phyloP scores from a whole-genome alignment of 2,888 invertebrate species.

The Nezara viridula region DNA sequence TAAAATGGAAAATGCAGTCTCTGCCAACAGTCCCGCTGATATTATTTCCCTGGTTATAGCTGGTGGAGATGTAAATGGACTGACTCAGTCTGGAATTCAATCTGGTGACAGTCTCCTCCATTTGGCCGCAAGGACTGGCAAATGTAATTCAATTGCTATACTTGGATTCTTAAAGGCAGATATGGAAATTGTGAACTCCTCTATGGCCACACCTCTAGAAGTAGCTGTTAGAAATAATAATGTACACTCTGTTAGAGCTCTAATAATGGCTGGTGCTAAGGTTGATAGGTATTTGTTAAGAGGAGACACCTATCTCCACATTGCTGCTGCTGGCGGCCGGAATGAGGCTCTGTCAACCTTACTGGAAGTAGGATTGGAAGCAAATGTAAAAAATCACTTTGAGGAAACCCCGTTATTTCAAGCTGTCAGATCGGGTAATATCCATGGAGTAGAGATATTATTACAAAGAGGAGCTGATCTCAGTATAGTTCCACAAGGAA shows the following conservation, averaged over 20 bases:
- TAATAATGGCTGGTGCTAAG: neutral
- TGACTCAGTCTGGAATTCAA: neutral
- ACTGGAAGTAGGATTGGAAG: neutral
- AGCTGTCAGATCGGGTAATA: neutral
- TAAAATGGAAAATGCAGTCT: constrained; percentile 1
- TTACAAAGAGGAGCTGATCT: neutral
- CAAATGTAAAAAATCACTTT: neutral
- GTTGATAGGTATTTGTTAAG: neutral
- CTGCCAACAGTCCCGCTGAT: neutral
- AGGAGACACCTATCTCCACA: neutral
- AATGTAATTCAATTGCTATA: neutral
- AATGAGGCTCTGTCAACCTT: neutral
- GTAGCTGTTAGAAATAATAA: neutral
- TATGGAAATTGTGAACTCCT: neutral
- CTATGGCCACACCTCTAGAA: neutral
- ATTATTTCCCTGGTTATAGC: neutral
- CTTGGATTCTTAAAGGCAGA: neutral
- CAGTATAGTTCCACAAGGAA: neutral
- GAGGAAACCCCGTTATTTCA: neutral
- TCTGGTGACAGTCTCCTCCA: neutral
- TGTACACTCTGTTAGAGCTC: neutral
- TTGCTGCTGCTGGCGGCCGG: neutral
- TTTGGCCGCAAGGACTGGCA: neutral
- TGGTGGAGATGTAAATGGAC: neutral
- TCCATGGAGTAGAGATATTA: neutral